Percentiles rank a stretch among this genome's conserved stretches.
phyloP scores from a whole-genome alignment of 1,140 invertebrate genomes.

The Berghia stephanieae region DNA sequence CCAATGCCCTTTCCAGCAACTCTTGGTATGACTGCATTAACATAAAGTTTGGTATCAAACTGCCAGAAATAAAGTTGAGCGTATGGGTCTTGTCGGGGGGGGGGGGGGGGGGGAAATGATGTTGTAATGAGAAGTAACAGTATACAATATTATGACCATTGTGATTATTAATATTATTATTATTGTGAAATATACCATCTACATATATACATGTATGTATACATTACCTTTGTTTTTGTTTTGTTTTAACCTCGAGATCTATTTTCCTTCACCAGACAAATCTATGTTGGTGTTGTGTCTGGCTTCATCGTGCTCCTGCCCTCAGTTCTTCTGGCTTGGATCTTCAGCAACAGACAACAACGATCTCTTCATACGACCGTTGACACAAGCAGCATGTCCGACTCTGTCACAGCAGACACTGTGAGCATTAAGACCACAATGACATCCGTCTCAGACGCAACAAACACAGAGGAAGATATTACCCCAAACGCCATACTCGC shows the following conservation, averaged over 20 bases:
- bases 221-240: neutral
- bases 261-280: slow-evolving; percentile 28
- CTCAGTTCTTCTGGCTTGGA: slow-evolving; percentile 24
- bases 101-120: neutral
- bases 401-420: neutral
- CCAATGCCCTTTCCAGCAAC: too few species aligned
- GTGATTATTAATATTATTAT: neutral
- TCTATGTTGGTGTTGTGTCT: slow-evolving; percentile 50
- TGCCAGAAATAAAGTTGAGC: too few species aligned
- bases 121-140: neutral
- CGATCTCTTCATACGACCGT: neutral
- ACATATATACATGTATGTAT: neutral
- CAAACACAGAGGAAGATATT: neutral
- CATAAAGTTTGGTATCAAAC: too few species aligned
- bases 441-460: neutral
- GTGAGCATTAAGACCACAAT: neutral
- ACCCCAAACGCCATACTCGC: neutral
- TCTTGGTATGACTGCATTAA: too few species aligned
- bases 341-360: slow-evolving; percentile 36
- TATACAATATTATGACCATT: neutral
- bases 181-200: neutral
- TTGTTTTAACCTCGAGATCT: neutral
- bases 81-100: too few species aligned
- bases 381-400: neutral
- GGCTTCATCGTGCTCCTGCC: slow-evolving; percentile 60